Percentiles rank a stretch among this genome's conserved stretches.
phyloP scores from a whole-genome alignment of 2,113 vertebrate genomes.

The Gobio gobio region DNA sequence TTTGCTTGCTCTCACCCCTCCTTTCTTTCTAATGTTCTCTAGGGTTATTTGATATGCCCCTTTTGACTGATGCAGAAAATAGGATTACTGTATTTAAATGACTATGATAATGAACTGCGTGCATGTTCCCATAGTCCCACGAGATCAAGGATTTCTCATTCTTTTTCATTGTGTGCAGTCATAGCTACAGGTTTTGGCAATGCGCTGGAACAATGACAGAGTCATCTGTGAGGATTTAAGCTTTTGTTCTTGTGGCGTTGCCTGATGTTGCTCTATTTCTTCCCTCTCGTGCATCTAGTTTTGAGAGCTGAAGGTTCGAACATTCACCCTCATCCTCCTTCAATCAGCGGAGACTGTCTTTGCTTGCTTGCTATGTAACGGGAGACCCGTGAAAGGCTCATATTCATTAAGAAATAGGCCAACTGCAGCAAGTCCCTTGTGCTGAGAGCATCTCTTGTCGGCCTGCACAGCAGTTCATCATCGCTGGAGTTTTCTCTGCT shows the following conservation, averaged over 20 bases:
- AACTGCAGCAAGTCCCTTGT: conserved; percentile 34
- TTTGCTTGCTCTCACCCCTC: conserved; percentile 51
- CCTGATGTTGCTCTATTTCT: conserved; percentile 57
- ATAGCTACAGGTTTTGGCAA: conserved; percentile 59
- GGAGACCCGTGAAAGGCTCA: background rate
- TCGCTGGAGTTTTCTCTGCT: conserved; percentile 72
- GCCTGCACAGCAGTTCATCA: conserved; percentile 75
- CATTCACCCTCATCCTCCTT: conserved; percentile 36
- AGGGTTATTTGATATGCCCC: conserved; percentile 73
- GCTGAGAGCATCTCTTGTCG: conserved; percentile 16
- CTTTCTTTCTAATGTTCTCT: conserved; percentile 52
- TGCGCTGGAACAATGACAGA: conserved; percentile 56
- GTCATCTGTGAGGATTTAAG: conserved; percentile 61
- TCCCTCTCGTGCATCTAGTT: conserved; percentile 31
- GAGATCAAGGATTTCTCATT: conserved; percentile 59
- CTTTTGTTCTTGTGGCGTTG: conserved; percentile 58
- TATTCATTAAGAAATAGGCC: conserved; percentile 41
- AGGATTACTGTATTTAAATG: conserved; percentile 96
- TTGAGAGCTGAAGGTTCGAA: conserved; percentile 10
- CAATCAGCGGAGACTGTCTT: conserved; percentile 12
- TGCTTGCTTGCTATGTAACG: conserved; percentile 13
- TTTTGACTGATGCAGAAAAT: conserved; percentile 86
- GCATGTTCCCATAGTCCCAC: conserved; percentile 54
- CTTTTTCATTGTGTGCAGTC: conserved; percentile 58
- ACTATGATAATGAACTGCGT: conserved; percentile 88